Percentiles rank a stretch among this genome's conserved stretches.
These are phyloP conservation scores for Drosophila oshimai DNA, from an alignment of 1,140 invertebrate genomes.

Conservation along the genomic window DNA sequence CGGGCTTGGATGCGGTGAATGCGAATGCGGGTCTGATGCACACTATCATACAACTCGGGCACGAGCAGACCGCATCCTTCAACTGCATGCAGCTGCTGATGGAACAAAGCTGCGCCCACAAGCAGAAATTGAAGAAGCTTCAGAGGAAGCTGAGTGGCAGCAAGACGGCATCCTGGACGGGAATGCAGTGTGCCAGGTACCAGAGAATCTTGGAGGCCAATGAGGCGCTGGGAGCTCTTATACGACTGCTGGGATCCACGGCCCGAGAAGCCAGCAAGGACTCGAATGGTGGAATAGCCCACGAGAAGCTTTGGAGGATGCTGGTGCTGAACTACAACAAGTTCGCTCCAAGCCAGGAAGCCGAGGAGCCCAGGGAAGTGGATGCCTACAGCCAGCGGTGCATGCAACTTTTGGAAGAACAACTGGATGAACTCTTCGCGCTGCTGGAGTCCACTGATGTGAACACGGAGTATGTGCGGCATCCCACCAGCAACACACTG, in stretches of 20 bases:
- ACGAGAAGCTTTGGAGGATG: constrained; percentile 74
- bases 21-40: constrained; percentile 87
- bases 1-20: constrained; percentile 87
- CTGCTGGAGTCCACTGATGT: constrained; percentile 90
- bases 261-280: constrained; percentile 84
- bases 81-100: constrained; percentile 90
- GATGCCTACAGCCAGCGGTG: constrained; percentile 87
- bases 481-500: constrained; percentile 86
- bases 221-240: constrained; percentile 84
- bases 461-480: constrained; percentile 84
- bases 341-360: constrained; percentile 83
- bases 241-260: constrained; percentile 86
- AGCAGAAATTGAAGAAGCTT: constrained; percentile 92
- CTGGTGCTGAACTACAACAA: constrained; percentile 63
- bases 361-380: constrained; percentile 89
- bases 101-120: constrained; percentile 88
- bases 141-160: constrained; percentile 86
- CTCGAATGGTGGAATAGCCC: constrained; percentile 64
- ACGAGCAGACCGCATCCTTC: constrained; percentile 87
- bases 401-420: constrained; percentile 84
- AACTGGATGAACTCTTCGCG: constrained; percentile 86
- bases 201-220: constrained; percentile 85
- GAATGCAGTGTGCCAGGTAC: constrained; percentile 85
- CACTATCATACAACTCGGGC: constrained; percentile 84
- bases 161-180: constrained; percentile 82